Conservation (phyloP, 2,113 vertebrate species). For the Xyrauchen texanus region DNA sequence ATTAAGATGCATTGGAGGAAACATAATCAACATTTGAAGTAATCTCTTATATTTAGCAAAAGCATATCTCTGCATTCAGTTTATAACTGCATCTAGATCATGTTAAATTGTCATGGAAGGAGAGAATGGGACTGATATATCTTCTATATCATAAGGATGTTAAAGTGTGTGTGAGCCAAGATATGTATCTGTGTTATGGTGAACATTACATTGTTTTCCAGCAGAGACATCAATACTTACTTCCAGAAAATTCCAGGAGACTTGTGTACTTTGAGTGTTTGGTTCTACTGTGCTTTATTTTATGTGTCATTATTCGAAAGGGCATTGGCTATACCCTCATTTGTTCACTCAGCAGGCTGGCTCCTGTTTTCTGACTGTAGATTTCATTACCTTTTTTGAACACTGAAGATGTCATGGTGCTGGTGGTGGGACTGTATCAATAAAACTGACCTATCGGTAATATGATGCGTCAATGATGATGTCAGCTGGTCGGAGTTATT, state of each 20-base stretch:
- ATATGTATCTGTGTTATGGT: neutral
- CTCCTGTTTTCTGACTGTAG: constrained; percentile 22
- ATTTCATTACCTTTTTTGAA: constrained; percentile 10
- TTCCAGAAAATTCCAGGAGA: neutral
- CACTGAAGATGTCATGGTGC: constrained; percentile 21
- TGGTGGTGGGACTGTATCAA: constrained; percentile 30
- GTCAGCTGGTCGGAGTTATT: neutral
- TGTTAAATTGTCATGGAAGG: too few species aligned
- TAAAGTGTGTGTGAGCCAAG: too few species aligned
- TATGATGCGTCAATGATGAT: neutral
- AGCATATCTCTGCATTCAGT: neutral
- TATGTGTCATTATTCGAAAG: neutral
- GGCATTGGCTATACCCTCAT: neutral
- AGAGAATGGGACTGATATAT: too few species aligned
- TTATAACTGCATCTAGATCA: neutral
- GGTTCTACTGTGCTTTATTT: constrained; percentile 9
- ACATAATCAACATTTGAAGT: neutral
- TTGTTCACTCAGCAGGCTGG: constrained; percentile 25
- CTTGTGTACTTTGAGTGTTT: neutral
- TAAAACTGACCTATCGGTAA: constrained; percentile 3
- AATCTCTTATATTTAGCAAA: neutral
- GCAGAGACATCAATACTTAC: neutral
- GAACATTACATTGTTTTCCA: neutral
- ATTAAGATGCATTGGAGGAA: neutral
- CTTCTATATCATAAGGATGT: too few species aligned